Conservation (phyloP, 1,140 invertebrate genomes). For the Polypedilum pembai region DNA sequence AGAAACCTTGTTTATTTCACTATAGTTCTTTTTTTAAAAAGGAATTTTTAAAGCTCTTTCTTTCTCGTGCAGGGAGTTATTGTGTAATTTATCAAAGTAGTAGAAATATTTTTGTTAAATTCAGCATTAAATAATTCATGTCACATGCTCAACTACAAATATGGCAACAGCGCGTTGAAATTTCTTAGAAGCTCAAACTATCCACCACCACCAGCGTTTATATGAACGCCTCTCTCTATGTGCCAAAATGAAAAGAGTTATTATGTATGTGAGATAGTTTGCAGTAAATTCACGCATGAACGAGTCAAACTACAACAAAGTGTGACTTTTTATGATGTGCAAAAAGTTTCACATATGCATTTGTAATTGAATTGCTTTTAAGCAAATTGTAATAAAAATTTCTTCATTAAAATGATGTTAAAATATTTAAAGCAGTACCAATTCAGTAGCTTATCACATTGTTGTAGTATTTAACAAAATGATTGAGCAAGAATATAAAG, state of each 20-base stretch:
- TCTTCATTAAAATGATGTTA: too few relatives aligned
- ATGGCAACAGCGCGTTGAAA: slow-evolving; percentile 7
- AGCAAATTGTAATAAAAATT: too few relatives aligned
- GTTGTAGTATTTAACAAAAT: background rate
- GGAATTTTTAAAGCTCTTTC: background rate
- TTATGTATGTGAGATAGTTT: too few relatives aligned
- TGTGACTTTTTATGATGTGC: too few relatives aligned
- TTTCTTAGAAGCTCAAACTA: background rate
- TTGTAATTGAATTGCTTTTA: too few relatives aligned
- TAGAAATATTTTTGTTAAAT: background rate
- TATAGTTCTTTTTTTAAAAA: background rate
- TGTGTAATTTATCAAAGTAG: slow-evolving; percentile 10
- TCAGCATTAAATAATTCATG: slow-evolving; percentile 22
- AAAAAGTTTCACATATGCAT: too few relatives aligned
- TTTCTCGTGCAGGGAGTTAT: background rate
- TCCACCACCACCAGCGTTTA: too few relatives aligned
- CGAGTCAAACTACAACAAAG: too few relatives aligned
- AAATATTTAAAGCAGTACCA: too few relatives aligned
- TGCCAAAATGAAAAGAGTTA: too few relatives aligned
- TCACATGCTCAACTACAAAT: slow-evolving; percentile 2
- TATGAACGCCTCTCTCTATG: too few relatives aligned
- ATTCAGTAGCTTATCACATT: background rate
- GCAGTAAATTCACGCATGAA: too few relatives aligned
- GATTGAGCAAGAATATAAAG: background rate
- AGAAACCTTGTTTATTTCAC: background rate